Conservation (phyloP, 2,797 vertebrate genomes). For the Paratrypauchen microcephalus region DNA sequence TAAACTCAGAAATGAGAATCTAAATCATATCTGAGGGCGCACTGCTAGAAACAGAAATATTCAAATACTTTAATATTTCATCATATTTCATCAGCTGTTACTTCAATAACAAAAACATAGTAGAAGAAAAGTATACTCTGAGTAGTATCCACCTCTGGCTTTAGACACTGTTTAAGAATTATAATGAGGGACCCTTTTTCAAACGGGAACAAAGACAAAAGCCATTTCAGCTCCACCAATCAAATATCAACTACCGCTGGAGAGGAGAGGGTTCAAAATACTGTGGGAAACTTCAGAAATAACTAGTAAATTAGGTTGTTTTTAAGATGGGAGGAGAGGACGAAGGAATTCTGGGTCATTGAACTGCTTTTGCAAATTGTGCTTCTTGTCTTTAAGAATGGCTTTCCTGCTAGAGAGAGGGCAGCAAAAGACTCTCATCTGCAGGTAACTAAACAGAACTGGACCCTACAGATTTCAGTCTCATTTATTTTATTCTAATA, state of each 20-base stretch:
- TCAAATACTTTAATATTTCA: too few species aligned
- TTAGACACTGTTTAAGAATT: too few species aligned
- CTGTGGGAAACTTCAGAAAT: conserved; percentile 18
- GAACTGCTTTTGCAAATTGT: conserved; percentile 76
- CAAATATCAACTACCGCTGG: conserved; percentile 46
- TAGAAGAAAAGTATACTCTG: too few species aligned
- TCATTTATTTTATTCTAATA: conserved; percentile 26
- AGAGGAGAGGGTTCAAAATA: conserved; percentile 27
- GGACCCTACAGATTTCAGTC: conserved; percentile 16
- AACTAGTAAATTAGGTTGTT: not conserved
- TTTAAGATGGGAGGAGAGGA: conserved; percentile 7
- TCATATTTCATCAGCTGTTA: not conserved
- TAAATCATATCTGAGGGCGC: too few species aligned
- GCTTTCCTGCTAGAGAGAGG: conserved; percentile 81
- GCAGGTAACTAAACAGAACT: conserved; percentile 75
- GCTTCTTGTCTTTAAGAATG: conserved; percentile 82
- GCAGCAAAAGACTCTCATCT: conserved; percentile 78
- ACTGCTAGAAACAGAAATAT: too few species aligned
- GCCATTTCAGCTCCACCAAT: conserved; percentile 55
- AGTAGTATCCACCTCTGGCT: not conserved
- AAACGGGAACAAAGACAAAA: conserved; percentile 66
- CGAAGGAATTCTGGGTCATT: conserved; percentile 47
- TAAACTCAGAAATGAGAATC: too few species aligned
- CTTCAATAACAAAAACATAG: too few species aligned
- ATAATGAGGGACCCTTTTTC: conserved; percentile 73